Evolutionary conservation across 2,888 invertebrate species (phyloP).

Genomic region (Villa cingulata): DNA sequence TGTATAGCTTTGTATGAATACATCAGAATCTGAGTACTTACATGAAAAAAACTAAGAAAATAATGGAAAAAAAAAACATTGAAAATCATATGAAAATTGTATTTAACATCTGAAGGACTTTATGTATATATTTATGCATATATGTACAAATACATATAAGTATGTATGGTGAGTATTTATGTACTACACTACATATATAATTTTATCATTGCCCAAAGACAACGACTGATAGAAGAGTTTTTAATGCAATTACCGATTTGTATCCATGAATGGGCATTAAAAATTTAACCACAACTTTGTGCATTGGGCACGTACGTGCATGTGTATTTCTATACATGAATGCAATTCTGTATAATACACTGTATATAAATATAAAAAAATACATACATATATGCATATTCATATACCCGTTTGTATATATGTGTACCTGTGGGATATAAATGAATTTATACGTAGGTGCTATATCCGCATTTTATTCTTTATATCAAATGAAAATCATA

Average conservation of each 20-base stretch:
- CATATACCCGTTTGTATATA: too few species aligned
- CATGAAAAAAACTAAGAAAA: too few species aligned
- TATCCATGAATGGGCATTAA: conserved; percentile 5
- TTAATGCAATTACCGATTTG: conserved; percentile 7
- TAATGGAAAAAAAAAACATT: neutral
- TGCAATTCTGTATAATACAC: too few species aligned
- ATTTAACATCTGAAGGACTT: neutral
- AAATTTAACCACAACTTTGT: conserved; percentile 7
- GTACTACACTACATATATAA: too few species aligned
- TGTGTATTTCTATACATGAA: too few species aligned
- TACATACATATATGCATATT: neutral
- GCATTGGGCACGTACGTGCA: conserved; percentile 3
- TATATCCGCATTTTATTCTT: neutral
- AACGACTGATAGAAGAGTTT: conserved; percentile 1
- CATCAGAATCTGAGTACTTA: too few species aligned
- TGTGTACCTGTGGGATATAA: neutral
- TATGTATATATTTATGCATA: too few species aligned
- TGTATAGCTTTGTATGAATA: too few species aligned
- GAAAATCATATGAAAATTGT: neutral
- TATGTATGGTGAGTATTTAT: too few species aligned
- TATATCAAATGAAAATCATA: neutral
- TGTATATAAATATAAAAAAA: too few species aligned
- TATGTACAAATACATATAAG: too few species aligned
- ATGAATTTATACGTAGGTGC: neutral
- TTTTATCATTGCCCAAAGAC: neutral